Conservation (phyloP, 30 jellyfish, hydroid and myxozoan genomes). For the Catostylus mosaicus region DNA sequence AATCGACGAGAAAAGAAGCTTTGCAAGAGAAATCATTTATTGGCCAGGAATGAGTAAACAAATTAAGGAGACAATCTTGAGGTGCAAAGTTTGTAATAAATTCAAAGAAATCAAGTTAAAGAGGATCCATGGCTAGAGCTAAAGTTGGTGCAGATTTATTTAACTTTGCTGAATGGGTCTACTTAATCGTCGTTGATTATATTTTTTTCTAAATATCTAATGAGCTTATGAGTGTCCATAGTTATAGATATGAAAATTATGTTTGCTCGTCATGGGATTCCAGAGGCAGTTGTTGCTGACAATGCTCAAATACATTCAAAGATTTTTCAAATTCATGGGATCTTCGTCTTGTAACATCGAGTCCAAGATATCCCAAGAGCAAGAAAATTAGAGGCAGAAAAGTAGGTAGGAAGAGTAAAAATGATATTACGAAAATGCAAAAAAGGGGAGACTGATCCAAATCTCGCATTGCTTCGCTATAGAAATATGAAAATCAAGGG, state of each 20-base stretch:
- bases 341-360: conserved; percentile 9
- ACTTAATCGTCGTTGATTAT: too few species aligned
- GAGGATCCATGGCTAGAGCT: background rate
- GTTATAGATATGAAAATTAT: background rate
- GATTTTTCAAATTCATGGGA: conserved; percentile 11
- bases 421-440: conserved; percentile 15
- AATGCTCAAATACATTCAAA: conserved; percentile 1
- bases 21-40: background rate
- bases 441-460: conserved; percentile 5
- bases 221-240: background rate
- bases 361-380: conserved; percentile 2
- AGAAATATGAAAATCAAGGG: conserved; percentile 13
- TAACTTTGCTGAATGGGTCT: too few species aligned
- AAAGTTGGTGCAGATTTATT: background rate
- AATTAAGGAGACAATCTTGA: background rate
- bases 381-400: background rate
- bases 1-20: background rate
- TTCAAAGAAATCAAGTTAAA: too few species aligned
- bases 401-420: background rate
- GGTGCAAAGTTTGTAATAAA: background rate
- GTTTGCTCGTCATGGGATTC: conserved; percentile 57
- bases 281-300: conserved; percentile 49
- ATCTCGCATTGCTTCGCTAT: conserved; percentile 18
- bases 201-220: too few species aligned
- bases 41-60: background rate